Base-by-base conservation (phyloP, 2,797 vertebrate species). In the Squalus acanthias region DNA sequence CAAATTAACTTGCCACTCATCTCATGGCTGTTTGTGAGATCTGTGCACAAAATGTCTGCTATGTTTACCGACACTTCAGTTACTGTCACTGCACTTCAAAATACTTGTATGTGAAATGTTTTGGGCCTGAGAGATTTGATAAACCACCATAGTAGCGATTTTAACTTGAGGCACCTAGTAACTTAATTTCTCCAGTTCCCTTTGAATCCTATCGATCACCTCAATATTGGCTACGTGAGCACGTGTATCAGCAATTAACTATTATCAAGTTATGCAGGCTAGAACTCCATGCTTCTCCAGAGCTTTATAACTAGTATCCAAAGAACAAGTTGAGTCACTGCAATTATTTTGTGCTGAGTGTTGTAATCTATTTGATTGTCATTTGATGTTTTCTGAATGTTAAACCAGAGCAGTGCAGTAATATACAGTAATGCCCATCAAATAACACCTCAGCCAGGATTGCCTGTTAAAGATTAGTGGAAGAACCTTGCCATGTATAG, bases 311-410 rank as follows among this genome's bases (percentile, higher is more conserved):
- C 9, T 60, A 60, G 53, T 89, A 89, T 60, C 87, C 5, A 91
- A n/a, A 85, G 46, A 22, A n/a, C 26, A 91, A 91, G 5, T 91
- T n/a, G 60, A 63, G 12, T 63, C 29, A 63, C 88, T 91, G 74
- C 57, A 33, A n/a, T n/a, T 33, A 65, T 17, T 91, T 17, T 50
- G 46, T 85, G 46, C 3, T 85, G 82, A 46, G 79, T 22, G 5
- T 20, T 85, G 79, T 46, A 46, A 85, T 46, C 79, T 85, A 22
- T 85, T 85, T 91, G 88, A 91, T 91, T 63, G 57, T 65, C 29
- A n/a, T n/a, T 91, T 91, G 57, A 65, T 65, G 29, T 13, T n/a
- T 91, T 91, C 88, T 91, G 29, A 91, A 91, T n/a, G 29, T 91
- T 63, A 91, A 91, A 13, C 26, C 53, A 63, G 57, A 26, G 10